These are phyloP conservation scores for Cotesia congregata DNA, from an alignment of 2,888 invertebrate species.

Conservation along the genomic window DNA sequence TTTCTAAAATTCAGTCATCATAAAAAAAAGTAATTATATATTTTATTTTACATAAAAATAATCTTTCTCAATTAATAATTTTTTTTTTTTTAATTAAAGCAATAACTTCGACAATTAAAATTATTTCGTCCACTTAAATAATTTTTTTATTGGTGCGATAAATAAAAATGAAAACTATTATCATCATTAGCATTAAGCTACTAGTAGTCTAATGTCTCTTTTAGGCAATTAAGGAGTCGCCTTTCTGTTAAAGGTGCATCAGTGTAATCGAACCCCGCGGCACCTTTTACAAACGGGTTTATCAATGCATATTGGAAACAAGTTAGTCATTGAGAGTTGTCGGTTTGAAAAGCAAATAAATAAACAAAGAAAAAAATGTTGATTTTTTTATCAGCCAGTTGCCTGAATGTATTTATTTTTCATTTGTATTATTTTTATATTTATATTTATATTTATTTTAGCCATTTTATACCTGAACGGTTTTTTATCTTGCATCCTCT, in stretches of 20 bases:
- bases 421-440: background rate
- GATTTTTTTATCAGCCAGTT: conserved; percentile 11
- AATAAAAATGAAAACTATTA: too few species aligned
- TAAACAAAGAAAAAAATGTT: conserved; percentile 6
- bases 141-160: too few species aligned
- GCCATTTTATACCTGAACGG: background rate
- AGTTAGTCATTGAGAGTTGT: conserved; percentile 58
- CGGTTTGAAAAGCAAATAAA: conserved; percentile 31
- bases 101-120: too few species aligned
- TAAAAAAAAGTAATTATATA: too few species aligned
- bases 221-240: conserved; percentile 53
- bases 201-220: conserved; percentile 35
- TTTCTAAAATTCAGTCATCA: too few species aligned
- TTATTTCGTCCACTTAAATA: too few species aligned
- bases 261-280: conserved; percentile 41
- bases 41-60: too few species aligned
- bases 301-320: conserved; percentile 64
- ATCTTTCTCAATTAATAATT: too few species aligned
- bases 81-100: too few species aligned
- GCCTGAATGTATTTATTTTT: conserved; percentile 19
- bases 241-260: conserved; percentile 41
- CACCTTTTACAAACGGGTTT: conserved; percentile 54
- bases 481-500: conserved; percentile 20
- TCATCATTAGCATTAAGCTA: background rate
- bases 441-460: conserved; percentile 23